Base-by-base conservation (phyloP, 2,888 invertebrate genomes). In the Leucozona laternaria region DNA sequence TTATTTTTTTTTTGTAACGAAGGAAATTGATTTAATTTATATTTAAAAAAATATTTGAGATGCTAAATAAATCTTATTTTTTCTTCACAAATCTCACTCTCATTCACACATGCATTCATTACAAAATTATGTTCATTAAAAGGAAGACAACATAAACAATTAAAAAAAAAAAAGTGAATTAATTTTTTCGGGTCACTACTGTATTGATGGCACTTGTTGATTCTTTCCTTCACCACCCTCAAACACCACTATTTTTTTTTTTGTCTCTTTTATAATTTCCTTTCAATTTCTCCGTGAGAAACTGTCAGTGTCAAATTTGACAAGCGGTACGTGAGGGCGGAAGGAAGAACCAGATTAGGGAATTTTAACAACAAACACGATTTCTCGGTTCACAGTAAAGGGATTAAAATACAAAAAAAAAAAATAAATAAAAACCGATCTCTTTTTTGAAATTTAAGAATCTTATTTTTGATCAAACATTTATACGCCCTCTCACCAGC, bases 121-220 rank as follows among this genome's bases (percentile, higher is more conserved):
- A 31, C 10, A 50, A 45, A 1, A n/a, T 15, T 40, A 15, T 15
- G 4, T 1, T 28, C 31, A 31, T 31, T 31, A 22, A 60, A 71
- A 43, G 66, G 45, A 25, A 2, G 15, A 25, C 10, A 31, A 31
- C 31, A 15, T 15, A 62, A n/a, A 28, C 20, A n/a, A 37, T 20
- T 62, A 25, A 13, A 2, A 2, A 43, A 64, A 28, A 64, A 45
- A 64, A n/a, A 28, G 3, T 10, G 1, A 43, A 37, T 37, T 34
- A 2, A 11, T 58, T 60, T 22, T 45, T 66, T 60, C 62, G 22
- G 45, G 48, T 66, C 70, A 79, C 68, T 40, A 58, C 57, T 78
- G 64, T 60, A 34, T 8, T 8, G 37, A 70, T 77, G 75, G 81
- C 85, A 85, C 85, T 85, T 85, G 81, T 85, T 85, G 85, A 81